These are phyloP conservation scores for Congeria kusceri DNA, from an alignment of 2,888 invertebrate genomes.

Conservation along the genomic window DNA sequence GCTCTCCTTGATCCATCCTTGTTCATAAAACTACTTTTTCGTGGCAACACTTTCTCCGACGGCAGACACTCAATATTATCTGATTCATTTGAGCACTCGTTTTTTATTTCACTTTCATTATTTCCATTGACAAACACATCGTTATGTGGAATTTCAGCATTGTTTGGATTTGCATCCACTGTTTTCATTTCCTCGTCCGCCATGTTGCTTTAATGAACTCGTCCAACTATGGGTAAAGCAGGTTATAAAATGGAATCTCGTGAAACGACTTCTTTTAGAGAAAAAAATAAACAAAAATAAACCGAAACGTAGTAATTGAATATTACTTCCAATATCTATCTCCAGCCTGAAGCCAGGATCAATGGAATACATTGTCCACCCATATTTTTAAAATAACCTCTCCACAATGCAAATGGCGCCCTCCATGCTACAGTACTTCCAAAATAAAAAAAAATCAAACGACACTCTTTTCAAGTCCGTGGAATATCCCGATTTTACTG, in stretches of 20 bases:
- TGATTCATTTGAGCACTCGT: slow-evolving; percentile 64
- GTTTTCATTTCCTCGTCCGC: slow-evolving; percentile 76
- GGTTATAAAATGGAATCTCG: neutral
- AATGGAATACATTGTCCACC: neutral
- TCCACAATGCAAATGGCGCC: no score
- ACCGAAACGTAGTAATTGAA: no score
- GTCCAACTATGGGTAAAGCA: slow-evolving; percentile 42
- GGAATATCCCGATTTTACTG: no score
- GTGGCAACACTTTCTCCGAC: slow-evolving; percentile 73
- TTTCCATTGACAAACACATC: slow-evolving; percentile 80
- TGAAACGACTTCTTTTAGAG: no score
- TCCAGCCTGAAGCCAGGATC: no score
- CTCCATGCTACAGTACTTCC: no score
- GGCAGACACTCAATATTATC: slow-evolving; percentile 68
- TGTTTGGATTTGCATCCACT: slow-evolving; percentile 63
- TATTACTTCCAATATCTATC: no score
- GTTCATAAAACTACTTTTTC: slow-evolving; percentile 84
- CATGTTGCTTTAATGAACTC: slow-evolving; percentile 70
- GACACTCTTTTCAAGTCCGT: no score
- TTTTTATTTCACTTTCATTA: slow-evolving; percentile 67
- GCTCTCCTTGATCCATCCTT: slow-evolving; percentile 68
- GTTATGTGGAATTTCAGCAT: slow-evolving; percentile 64
- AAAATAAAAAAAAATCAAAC: no score
- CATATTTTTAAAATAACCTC: neutral
- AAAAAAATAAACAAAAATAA: no score